A percentile compares a stretch with the other conserved stretches of the same genome.
Conservation (phyloP, 2,113 vertebrate species). For the Archocentrus centrarchus region DNA sequence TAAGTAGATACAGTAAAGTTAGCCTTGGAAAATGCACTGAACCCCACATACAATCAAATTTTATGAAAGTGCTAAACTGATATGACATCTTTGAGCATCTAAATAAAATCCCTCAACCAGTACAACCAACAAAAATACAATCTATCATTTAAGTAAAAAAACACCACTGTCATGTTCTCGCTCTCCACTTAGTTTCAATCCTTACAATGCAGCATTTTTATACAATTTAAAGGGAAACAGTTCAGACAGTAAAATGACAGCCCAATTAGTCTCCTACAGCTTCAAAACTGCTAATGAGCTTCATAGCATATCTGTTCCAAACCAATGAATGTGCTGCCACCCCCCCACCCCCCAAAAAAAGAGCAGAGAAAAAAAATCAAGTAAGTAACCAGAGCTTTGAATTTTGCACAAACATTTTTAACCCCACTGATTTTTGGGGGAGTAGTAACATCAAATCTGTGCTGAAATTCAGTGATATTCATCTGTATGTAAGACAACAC, state of each 20-base stretch:
- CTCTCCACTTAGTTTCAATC: conserved; percentile 4
- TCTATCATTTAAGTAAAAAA: conserved; percentile 28
- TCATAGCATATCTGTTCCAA: conserved; percentile 22
- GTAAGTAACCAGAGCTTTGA: conserved; percentile 19
- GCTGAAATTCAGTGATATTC: conserved; percentile 13
- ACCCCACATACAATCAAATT: conserved; percentile 60
- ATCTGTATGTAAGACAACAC: conserved; percentile 34
- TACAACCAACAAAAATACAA: conserved; percentile 53
- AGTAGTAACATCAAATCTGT: neutral
- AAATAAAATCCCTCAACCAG: conserved; percentile 38
- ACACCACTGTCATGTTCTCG: conserved; percentile 8
- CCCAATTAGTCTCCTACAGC: conserved; percentile 27
- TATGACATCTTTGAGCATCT: conserved; percentile 60
- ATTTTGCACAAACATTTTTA: conserved; percentile 31
- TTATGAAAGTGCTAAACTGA: conserved; percentile 54
- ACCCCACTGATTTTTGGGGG: conserved; percentile 8
- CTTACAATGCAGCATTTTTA: conserved; percentile 48
- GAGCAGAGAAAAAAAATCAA: neutral
- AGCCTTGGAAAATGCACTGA: conserved; percentile 50
- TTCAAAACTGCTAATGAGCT: conserved; percentile 30
- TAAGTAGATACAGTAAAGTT: conserved; percentile 43
- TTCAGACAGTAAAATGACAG: conserved; percentile 25
- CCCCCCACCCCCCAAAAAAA: neutral
- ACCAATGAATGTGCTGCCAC: neutral
- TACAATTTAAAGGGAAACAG: conserved; percentile 59